These are phyloP conservation scores for Todus mexicanus DNA, from an alignment of 2,797 vertebrate genomes.

Conservation along the genomic window DNA sequence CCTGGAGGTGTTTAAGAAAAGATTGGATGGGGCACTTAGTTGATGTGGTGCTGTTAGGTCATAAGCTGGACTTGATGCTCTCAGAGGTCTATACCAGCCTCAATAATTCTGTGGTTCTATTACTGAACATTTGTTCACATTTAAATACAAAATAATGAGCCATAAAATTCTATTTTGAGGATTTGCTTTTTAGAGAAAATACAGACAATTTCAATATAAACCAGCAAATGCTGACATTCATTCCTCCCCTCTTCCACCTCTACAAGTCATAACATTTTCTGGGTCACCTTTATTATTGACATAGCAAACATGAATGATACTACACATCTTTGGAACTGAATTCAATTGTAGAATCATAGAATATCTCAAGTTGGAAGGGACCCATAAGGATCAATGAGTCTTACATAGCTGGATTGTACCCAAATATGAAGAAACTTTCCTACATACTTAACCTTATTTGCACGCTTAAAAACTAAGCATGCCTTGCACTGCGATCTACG, in stretches of 20 bases:
- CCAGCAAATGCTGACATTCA: not conserved
- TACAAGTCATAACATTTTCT: not conserved
- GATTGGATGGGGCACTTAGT: too few relatives aligned
- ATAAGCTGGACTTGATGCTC: too few relatives aligned
- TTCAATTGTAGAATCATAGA: not conserved
- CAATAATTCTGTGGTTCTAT: too few relatives aligned
- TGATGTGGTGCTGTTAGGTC: too few relatives aligned
- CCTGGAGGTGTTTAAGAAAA: too few relatives aligned
- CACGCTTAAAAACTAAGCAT: not conserved
- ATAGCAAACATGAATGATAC: not conserved
- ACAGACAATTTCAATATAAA: not conserved
- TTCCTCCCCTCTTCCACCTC: fast-evolving
- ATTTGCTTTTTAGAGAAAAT: not conserved
- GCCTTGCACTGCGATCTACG: not conserved
- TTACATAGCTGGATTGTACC: not conserved
- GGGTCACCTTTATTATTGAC: not conserved
- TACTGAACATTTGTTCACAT: not conserved
- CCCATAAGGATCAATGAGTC: not conserved
- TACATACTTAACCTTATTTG: not conserved
- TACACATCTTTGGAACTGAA: not conserved
- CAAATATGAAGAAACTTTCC: not conserved
- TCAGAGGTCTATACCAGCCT: too few relatives aligned
- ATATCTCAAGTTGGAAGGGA: not conserved
- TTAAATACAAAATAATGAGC: not conserved
- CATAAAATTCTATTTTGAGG: not conserved